These are phyloP conservation scores for Rhabdornis inornatus DNA, from an alignment of 2,113 vertebrate species.

Conservation along the genomic window DNA sequence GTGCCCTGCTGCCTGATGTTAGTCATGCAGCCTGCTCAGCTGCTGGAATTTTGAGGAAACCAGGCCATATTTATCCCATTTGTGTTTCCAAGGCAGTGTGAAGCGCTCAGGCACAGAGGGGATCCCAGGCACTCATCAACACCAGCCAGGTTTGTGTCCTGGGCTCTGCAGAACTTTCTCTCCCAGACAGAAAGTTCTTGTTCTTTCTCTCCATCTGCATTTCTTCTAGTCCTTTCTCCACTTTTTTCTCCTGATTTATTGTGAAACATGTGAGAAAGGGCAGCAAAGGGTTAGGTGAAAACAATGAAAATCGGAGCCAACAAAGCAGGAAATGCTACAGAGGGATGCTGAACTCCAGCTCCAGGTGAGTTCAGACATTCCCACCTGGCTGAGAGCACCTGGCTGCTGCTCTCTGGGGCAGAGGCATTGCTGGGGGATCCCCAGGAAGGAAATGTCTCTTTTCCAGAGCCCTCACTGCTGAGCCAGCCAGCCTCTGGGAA, in stretches of 20 bases:
- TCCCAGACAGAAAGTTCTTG: neutral
- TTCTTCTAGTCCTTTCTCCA: neutral
- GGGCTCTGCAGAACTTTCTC: neutral
- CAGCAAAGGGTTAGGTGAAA: neutral
- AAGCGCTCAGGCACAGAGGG: neutral
- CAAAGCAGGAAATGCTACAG: neutral
- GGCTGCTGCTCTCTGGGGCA: neutral
- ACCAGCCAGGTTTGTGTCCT: neutral
- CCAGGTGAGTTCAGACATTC: neutral
- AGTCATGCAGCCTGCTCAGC: conserved; percentile 7
- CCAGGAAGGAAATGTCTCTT: neutral
- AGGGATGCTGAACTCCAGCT: neutral
- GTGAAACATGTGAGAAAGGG: neutral
- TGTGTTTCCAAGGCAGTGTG: neutral
- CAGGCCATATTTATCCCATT: neutral
- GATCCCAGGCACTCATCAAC: neutral
- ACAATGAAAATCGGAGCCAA: neutral
- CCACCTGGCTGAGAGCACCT: too few species aligned
- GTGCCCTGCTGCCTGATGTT: neutral
- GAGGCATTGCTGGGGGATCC: neutral
- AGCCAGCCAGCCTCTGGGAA: neutral
- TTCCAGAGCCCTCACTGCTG: neutral
- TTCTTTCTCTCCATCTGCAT: neutral
- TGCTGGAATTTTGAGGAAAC: neutral
- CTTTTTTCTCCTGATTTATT: neutral